These are phyloP conservation scores for Tanytarsus gracilentus DNA, from an alignment of 2,888 invertebrate species.

Conservation along the genomic window DNA sequence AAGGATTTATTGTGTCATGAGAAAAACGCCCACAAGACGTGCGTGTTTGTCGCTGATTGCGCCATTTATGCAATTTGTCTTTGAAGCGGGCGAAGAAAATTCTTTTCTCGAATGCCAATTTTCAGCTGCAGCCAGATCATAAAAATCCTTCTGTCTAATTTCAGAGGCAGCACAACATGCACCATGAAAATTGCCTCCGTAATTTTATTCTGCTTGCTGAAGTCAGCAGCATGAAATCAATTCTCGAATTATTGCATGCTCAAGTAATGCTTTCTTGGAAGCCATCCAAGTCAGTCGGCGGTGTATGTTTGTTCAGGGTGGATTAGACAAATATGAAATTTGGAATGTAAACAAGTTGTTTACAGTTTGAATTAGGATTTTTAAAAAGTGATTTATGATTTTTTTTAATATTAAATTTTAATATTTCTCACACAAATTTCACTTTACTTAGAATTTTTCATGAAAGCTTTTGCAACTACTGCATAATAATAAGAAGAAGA, in stretches of 20 bases:
- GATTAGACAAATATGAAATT: no score
- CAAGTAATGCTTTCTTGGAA: not conserved
- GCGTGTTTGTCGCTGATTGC: not conserved
- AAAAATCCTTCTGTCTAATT: no score
- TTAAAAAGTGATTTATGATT: no score
- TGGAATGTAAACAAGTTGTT: no score
- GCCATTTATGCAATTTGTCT: not conserved
- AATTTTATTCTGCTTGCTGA: no score
- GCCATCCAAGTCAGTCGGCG: not conserved
- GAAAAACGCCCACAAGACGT: conserved; percentile 1
- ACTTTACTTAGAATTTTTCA: no score
- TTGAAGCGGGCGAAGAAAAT: not conserved
- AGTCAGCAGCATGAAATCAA: not conserved
- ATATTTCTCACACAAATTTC: no score
- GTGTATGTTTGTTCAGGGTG: no score
- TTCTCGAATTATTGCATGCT: not conserved
- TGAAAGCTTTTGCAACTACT: no score
- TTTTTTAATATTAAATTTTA: no score
- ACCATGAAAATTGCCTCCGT: not conserved
- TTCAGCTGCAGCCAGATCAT: not conserved
- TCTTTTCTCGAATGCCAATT: not conserved
- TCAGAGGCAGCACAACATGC: not conserved
- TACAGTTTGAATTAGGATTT: no score
- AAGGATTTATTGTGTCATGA: not conserved
- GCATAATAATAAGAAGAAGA: no score